These are phyloP conservation scores for Margaritifera margaritifera DNA, from an alignment of 2,888 invertebrate genomes.

Conservation along the genomic window DNA sequence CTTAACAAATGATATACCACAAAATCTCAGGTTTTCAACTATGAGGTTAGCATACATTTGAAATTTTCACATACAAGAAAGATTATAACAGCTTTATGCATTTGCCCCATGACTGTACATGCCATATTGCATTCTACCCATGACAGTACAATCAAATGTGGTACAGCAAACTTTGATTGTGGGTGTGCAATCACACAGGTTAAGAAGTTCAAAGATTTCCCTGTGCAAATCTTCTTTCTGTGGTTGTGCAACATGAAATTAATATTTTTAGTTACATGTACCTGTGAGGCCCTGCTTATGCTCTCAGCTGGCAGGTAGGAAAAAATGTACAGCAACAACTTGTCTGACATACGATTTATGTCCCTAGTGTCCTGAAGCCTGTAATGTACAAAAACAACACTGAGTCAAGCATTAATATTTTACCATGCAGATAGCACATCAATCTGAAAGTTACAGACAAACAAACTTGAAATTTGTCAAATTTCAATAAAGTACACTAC, in stretches of 20 bases:
- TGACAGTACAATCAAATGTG: too few relatives aligned
- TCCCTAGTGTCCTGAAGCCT: constrained; percentile 60
- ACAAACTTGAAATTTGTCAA: not conserved
- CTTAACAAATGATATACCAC: too few relatives aligned
- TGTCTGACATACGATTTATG: constrained; percentile 64
- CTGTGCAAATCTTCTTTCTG: not conserved
- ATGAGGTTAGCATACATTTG: too few relatives aligned
- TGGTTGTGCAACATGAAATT: not conserved
- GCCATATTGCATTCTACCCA: too few relatives aligned
- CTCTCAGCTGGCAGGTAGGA: constrained; percentile 55
- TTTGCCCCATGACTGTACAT: too few relatives aligned
- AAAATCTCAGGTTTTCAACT: too few relatives aligned
- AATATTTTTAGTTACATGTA: constrained; percentile 18
- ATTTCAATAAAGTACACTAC: too few relatives aligned
- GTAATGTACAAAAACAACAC: constrained; percentile 20
- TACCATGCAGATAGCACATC: not conserved
- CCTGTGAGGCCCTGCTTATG: constrained; percentile 53
- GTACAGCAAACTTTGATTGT: not conserved
- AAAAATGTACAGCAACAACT: constrained; percentile 62
- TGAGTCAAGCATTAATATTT: not conserved
- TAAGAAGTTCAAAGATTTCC: not conserved
- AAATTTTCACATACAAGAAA: too few relatives aligned
- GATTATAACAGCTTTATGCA: too few relatives aligned
- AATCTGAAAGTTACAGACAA: not conserved
- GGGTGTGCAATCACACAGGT: not conserved